Evolutionary conservation across 2,113 vertebrate genomes (phyloP).

Genomic region (Okapia johnstoni): DNA sequence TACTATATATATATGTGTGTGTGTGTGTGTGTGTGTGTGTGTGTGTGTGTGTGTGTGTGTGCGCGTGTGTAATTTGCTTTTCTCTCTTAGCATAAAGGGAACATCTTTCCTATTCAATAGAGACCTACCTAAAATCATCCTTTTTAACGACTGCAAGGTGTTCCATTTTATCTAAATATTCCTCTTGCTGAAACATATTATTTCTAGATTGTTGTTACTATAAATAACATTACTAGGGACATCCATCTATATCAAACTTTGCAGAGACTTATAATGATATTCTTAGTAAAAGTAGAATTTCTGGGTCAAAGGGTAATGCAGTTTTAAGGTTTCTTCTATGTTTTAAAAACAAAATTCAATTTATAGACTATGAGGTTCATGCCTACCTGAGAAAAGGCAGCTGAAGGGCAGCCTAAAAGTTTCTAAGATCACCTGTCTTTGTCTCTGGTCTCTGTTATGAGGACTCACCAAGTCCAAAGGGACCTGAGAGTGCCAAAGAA

Average conservation of each 20-base stretch:
- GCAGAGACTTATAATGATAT: neutral
- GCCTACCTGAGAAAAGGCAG: neutral
- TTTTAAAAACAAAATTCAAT: neutral
- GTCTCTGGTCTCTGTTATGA: neutral
- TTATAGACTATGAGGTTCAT: neutral
- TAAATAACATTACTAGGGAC: neutral
- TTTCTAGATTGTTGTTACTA: slow-evolving; percentile 8
- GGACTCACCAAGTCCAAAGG: neutral
- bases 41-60: neutral
- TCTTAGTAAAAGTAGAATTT: neutral
- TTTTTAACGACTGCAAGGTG: neutral
- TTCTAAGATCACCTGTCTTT: neutral
- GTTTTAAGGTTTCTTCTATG: neutral
- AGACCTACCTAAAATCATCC: neutral
- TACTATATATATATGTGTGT: neutral
- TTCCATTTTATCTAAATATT: slow-evolving; percentile 11
- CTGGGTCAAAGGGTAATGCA: neutral
- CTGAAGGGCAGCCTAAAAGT: neutral
- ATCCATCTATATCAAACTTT: neutral
- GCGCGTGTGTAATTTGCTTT: neutral
- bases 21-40: neutral
- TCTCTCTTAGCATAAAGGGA: neutral
- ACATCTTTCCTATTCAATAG: neutral
- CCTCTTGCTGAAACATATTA: neutral
- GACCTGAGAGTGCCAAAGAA: neutral